Percentiles rank a stretch among this genome's conserved stretches.
Evolutionary conservation across 2,797 vertebrate species (phyloP).

Genomic region (Megaceryle alcyon): DNA sequence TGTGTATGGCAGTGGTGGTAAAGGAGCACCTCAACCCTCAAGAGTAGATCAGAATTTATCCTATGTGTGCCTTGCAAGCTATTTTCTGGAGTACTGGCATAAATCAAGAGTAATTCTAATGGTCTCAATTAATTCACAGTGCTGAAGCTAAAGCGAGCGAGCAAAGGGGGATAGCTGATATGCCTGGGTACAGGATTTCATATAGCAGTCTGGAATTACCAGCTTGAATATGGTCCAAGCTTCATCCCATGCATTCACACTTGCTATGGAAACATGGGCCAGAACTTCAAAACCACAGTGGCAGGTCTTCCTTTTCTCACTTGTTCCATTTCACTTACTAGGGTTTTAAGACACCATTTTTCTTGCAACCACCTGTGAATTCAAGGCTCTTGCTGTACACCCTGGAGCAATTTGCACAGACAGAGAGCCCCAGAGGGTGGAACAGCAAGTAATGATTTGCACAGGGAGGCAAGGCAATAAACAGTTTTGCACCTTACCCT

Average conservation of each 20-base stretch:
- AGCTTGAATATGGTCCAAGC: no score
- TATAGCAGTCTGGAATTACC: background rate
- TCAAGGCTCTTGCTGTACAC: background rate
- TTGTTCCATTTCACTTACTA: background rate
- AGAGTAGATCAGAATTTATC: background rate
- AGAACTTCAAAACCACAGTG: background rate
- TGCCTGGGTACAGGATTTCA: background rate
- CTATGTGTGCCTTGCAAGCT: background rate
- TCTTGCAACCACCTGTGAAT: background rate
- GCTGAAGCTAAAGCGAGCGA: background rate
- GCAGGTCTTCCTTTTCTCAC: background rate
- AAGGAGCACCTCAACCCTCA: background rate
- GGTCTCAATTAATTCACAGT: background rate
- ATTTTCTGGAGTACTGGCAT: background rate
- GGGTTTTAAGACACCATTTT: background rate
- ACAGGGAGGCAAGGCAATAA: background rate
- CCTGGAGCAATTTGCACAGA: background rate
- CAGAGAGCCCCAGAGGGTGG: background rate
- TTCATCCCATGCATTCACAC: accelerated
- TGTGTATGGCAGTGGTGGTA: no score
- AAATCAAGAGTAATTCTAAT: background rate
- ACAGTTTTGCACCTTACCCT: background rate
- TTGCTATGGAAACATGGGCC: background rate
- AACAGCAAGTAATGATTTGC: background rate
- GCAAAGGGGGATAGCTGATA: background rate